Conservation (phyloP, 2,888 invertebrate genomes). For the Ellobium chinense region DNA sequence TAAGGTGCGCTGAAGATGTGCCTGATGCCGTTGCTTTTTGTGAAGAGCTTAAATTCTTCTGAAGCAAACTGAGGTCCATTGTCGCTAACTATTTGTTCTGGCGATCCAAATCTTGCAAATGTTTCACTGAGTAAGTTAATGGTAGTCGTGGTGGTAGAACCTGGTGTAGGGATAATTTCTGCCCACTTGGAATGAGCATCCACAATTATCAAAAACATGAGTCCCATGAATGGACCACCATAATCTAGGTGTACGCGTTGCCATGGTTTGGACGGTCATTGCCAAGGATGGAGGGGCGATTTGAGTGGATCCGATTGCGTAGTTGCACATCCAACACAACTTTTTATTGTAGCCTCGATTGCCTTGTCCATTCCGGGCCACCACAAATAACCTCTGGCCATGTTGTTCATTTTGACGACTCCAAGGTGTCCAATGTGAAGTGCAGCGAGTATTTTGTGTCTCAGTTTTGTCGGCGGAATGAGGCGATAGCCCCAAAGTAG, state of each 20-base stretch:
- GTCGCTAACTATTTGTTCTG: not conserved
- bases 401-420: not conserved
- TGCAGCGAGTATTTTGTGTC: not conserved
- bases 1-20: constrained; percentile 45
- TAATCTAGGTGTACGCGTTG: not conserved
- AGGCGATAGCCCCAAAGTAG: not conserved
- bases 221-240: not conserved
- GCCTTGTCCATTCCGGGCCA: no score
- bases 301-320: no score
- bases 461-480: not conserved
- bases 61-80: not conserved
- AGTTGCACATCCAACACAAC: no score
- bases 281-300: no score
- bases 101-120: not conserved
- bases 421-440: not conserved
- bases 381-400: not conserved
- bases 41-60: constrained; percentile 45
- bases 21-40: constrained; percentile 50
- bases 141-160: not conserved
- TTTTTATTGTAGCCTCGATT: no score
- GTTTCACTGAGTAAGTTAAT: not conserved
- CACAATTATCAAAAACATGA: not conserved
- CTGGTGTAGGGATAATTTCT: not conserved
- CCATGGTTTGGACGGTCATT: not conserved
- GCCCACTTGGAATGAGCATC: not conserved